Conservation (phyloP, 2,888 invertebrate genomes). For the Fissipunctia ypsillon region DNA sequence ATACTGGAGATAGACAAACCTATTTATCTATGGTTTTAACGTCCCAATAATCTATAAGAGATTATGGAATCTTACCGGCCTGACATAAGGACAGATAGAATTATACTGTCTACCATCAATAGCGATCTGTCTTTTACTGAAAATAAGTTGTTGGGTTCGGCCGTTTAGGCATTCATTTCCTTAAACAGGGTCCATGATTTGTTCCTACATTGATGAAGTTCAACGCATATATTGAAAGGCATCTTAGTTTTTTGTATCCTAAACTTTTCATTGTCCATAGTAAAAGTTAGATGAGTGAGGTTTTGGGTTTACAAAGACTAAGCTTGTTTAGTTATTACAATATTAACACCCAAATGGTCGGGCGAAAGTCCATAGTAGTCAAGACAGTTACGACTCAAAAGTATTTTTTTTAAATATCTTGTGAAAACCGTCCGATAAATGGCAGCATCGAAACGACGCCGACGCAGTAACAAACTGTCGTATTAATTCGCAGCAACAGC, state of each 20-base stretch:
- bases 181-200: background rate
- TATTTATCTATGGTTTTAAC: no score
- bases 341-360: background rate
- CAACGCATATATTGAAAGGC: background rate
- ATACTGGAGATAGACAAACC: no score
- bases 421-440: background rate
- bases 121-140: no score
- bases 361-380: background rate
- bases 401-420: background rate
- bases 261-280: background rate
- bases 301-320: background rate
- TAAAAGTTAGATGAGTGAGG: background rate
- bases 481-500: constrained; percentile 54
- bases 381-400: background rate
- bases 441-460: constrained; percentile 22
- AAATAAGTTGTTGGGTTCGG: no score
- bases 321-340: background rate
- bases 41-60: no score
- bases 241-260: no score
- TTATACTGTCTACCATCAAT: no score
- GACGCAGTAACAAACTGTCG: constrained; percentile 40
- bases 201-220: background rate
- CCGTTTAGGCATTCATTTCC: background rate
- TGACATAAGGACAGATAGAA: no score
- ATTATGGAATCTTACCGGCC: no score